phyloP scores from a whole-genome alignment of 2,888 invertebrate species.

The Allolobophora icterica region DNA sequence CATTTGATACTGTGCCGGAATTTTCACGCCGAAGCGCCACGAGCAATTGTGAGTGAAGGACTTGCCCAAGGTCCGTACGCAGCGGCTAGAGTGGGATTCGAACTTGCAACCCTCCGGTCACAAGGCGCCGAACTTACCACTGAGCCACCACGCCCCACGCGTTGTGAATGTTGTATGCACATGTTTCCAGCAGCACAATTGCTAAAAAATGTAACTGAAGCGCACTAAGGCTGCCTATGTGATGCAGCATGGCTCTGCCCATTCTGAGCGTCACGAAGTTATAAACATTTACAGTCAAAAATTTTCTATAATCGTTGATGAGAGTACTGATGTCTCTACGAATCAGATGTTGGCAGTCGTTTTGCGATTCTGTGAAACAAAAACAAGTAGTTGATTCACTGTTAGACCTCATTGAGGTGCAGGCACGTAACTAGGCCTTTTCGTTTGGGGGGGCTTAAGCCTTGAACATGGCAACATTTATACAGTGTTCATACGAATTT shows the following conservation, averaged over 20 bases:
- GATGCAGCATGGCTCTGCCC: neutral
- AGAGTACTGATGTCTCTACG: slow-evolving; percentile 15
- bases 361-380: neutral
- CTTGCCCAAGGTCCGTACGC: no score
- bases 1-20: no score
- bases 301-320: slow-evolving; percentile 27
- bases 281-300: neutral
- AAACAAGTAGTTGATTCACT: slow-evolving; percentile 20
- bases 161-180: neutral
- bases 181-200: neutral
- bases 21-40: no score
- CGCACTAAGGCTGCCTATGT: neutral
- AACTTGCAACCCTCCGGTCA: no score
- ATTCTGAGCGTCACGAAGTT: neutral
- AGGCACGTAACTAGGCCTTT: no score
- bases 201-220: neutral
- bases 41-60: no score
- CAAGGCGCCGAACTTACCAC: no score
- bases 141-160: no score
- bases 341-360: neutral
- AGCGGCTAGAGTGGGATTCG: no score
- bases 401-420: neutral
- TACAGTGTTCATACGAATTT: no score
- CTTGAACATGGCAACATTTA: no score
- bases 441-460: no score